phyloP scores from a whole-genome alignment of 2,888 invertebrate genomes.

The Tipula helvola region DNA sequence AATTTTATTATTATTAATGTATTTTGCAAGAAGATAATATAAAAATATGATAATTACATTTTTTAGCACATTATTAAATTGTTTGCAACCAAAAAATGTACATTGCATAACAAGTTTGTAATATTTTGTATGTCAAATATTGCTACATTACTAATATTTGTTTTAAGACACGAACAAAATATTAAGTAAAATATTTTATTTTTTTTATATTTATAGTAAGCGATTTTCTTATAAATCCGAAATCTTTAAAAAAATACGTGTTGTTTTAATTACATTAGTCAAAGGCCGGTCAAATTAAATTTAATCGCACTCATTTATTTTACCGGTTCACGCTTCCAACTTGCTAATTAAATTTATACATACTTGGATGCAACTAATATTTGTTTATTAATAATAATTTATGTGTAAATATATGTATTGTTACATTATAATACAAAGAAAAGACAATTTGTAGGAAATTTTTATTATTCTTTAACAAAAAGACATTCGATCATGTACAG shows the following conservation, averaged over 20 bases:
- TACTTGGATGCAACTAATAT: no score
- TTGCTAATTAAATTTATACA: no score
- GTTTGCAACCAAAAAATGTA: neutral
- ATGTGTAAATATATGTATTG: neutral
- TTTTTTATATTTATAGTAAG: neutral
- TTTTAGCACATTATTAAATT: neutral
- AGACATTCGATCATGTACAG: neutral
- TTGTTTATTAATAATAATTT: neutral
- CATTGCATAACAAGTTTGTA: neutral
- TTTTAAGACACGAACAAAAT: neutral
- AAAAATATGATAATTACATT: neutral
- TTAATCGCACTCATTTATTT: neutral
- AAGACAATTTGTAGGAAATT: neutral
- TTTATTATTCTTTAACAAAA: neutral
- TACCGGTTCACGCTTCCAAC: neutral
- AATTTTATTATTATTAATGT: neutral
- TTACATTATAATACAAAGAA: neutral
- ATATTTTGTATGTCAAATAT: neutral
- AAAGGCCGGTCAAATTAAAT: neutral
- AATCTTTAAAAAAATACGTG: neutral
- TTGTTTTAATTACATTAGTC: neutral
- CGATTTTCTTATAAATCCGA: neutral
- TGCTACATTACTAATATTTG: neutral
- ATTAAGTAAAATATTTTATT: neutral
- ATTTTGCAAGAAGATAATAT: neutral